Percentiles rank a stretch among this genome's conserved stretches.
These are phyloP conservation scores for Alca torda DNA, from an alignment of 2,797 vertebrate genomes.

Conservation along the genomic window DNA sequence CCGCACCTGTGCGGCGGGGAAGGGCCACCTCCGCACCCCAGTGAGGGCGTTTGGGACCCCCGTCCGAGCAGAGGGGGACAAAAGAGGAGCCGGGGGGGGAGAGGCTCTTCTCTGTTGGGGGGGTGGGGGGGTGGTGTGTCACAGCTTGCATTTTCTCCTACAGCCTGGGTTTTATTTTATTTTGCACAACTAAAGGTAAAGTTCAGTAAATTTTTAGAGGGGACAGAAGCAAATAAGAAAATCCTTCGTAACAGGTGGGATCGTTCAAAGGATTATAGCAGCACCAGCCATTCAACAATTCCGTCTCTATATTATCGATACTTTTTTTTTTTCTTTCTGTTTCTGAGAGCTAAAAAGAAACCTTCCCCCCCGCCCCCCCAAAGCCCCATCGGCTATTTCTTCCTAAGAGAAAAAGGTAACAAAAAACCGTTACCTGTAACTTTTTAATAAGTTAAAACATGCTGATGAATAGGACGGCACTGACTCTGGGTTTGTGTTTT, in stretches of 20 bases:
- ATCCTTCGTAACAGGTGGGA: neutral
- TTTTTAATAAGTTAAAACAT: fast-evolving
- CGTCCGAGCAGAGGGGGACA: fast-evolving
- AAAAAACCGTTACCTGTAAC: fast-evolving
- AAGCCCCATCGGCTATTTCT: fast-evolving
- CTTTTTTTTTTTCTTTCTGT: neutral
- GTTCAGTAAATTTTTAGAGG: neutral
- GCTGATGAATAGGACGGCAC: fast-evolving
- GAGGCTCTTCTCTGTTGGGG: fast-evolving
- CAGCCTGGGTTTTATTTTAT: fast-evolving
- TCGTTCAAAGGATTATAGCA: fast-evolving
- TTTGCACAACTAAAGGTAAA: neutral
- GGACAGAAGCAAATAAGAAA: fast-evolving
- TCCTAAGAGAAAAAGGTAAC: neutral
- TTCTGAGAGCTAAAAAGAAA: neutral
- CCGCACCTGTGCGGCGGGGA: neutral
- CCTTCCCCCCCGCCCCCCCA: fast-evolving
- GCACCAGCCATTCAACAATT: fast-evolving
- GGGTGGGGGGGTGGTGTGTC: no score
- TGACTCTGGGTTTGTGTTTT: fast-evolving
- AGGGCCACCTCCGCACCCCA: neutral
- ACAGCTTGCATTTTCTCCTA: fast-evolving
- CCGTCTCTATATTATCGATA: fast-evolving
- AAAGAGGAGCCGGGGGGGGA: neutral
- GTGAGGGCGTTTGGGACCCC: neutral